phyloP scores from a whole-genome alignment of 2,888 invertebrate species.

The Parnassius apollo region DNA sequence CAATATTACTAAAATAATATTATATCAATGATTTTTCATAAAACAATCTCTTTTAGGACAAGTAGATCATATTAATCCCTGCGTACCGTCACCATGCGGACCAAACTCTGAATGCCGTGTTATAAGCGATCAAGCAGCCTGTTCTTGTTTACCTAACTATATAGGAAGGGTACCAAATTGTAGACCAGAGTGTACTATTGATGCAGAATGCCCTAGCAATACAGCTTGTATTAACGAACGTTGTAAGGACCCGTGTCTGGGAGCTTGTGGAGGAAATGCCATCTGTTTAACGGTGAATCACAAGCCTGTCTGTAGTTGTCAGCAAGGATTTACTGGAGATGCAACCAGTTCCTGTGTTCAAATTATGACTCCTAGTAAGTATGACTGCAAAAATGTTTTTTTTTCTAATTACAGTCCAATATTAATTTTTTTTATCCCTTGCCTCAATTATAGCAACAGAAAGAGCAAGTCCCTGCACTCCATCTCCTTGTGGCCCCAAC shows the following conservation, averaged over 20 bases:
- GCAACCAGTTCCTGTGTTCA: slow-evolving; percentile 85
- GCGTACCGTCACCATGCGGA: slow-evolving; percentile 91
- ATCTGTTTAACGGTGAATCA: slow-evolving; percentile 93
- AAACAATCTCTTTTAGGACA: slow-evolving; percentile 36
- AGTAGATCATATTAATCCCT: slow-evolving; percentile 81
- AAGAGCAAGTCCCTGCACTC: slow-evolving; percentile 88
- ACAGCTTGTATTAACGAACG: slow-evolving; percentile 90
- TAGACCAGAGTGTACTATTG: slow-evolving; percentile 90
- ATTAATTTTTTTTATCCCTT: neutral
- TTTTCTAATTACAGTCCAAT: neutral
- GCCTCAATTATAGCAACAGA: slow-evolving; percentile 60
- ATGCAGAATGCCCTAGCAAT: slow-evolving; percentile 90
- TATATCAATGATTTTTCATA: neutral
- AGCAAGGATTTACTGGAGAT: slow-evolving; percentile 91
- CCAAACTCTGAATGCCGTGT: slow-evolving; percentile 91
- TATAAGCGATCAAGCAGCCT: slow-evolving; percentile 91
- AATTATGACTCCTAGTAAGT: slow-evolving; percentile 72
- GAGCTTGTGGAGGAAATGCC: slow-evolving; percentile 89
- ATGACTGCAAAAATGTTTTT: neutral
- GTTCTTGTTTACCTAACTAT: slow-evolving; percentile 89
- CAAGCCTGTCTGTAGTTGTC: slow-evolving; percentile 89
- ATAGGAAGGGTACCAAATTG: slow-evolving; percentile 93
- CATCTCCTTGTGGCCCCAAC: slow-evolving; percentile 92
- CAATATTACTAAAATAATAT: too few relatives aligned
- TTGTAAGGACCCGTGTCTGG: slow-evolving; percentile 91